Conservation (phyloP, 2,113 vertebrate genomes). For the Seriola rivoliana region DNA sequence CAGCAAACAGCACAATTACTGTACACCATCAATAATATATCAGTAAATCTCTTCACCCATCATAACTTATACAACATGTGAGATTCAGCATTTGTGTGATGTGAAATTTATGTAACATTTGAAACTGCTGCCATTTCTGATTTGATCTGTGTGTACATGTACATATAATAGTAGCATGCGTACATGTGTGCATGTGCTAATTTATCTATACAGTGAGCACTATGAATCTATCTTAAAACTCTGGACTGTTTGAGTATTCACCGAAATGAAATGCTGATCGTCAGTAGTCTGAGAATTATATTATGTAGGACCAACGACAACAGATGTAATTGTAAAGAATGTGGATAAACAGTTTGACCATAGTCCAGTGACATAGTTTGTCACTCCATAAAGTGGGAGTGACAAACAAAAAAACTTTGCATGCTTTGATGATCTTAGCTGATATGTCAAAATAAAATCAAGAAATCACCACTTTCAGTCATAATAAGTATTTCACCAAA, state of each 20-base stretch:
- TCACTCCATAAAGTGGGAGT: slow-evolving; percentile 5
- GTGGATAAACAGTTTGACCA: background rate
- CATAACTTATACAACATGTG: background rate
- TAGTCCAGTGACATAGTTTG: too few species aligned
- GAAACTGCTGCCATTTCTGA: slow-evolving; percentile 17
- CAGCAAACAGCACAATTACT: slow-evolving; percentile 22
- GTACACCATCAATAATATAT: slow-evolving; percentile 18
- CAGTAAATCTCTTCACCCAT: slow-evolving; percentile 29
- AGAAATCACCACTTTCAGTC: slow-evolving; percentile 9
- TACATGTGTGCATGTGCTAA: background rate
- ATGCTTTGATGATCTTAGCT: background rate
- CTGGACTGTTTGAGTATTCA: background rate
- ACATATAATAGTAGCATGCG: slow-evolving; percentile 32
- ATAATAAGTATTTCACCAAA: slow-evolving; percentile 37
- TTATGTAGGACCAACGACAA: background rate
- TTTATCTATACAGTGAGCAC: slow-evolving; percentile 17
- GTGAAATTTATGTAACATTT: slow-evolving; percentile 1
- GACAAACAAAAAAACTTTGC: background rate
- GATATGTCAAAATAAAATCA: slow-evolving; percentile 12
- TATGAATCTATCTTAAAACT: background rate
- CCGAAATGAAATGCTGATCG: slow-evolving; percentile 30
- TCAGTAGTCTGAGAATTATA: slow-evolving; percentile 17
- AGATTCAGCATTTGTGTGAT: slow-evolving; percentile 43
- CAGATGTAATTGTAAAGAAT: background rate
- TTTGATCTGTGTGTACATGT: slow-evolving; percentile 33